Conservation (phyloP, 2,888 invertebrate species). For the Scrobipalpa costella region DNA sequence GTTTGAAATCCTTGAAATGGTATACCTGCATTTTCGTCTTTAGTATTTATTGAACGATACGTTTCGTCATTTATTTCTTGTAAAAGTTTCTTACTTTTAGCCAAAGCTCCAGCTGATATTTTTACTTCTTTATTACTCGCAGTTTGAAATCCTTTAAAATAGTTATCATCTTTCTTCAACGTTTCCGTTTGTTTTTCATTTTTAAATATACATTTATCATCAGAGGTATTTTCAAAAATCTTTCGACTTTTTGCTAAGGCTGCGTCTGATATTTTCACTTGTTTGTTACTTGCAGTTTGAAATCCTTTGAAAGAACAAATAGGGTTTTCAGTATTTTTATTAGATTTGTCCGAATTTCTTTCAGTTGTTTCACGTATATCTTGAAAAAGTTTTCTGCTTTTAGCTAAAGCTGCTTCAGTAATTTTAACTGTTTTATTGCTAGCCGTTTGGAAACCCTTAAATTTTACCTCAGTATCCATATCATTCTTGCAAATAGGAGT, state of each 20-base stretch:
- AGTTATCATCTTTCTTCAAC: conserved; percentile 24
- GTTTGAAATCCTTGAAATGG: conserved; percentile 43
- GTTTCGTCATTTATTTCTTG: not conserved
- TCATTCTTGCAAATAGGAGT: no score
- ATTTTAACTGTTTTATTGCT: conserved; percentile 51
- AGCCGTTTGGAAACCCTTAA: conserved; percentile 29
- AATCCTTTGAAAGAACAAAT: conserved; percentile 49
- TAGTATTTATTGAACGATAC: not conserved
- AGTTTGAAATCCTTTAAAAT: conserved; percentile 47
- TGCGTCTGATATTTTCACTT: conserved; percentile 44
- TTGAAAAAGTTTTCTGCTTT: conserved; percentile 40
- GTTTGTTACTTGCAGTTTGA: conserved; percentile 55
- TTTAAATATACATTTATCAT: not conserved
- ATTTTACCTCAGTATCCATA: conserved; percentile 34
- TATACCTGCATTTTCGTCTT: not conserved
- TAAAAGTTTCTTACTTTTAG: no score
- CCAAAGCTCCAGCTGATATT: no score
- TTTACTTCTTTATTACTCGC: no score
- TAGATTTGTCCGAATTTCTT: not conserved
- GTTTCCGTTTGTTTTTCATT: not conserved
- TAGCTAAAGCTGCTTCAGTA: conserved; percentile 48
- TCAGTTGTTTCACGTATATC: conserved; percentile 30
- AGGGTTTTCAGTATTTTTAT: conserved; percentile 14
- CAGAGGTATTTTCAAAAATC: conserved; percentile 42
- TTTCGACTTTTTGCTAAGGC: conserved; percentile 40